Percentiles rank a stretch among this genome's conserved stretches.
Evolutionary conservation across 2,888 invertebrate species (phyloP).

Genomic region (Conus canariensis): DNA sequence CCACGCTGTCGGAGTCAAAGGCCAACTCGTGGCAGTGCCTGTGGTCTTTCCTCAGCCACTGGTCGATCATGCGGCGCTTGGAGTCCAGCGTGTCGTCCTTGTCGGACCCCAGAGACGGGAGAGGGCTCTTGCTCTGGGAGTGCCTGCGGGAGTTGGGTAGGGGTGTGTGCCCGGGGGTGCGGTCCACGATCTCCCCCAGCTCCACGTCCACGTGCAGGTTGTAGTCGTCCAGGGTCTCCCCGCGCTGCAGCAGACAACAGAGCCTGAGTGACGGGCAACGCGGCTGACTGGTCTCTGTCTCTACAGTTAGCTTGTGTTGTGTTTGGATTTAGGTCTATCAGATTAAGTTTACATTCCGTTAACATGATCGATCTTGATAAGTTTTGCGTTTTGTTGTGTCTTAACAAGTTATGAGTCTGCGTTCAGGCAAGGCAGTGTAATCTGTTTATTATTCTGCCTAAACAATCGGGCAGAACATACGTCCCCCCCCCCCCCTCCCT

Average conservation of each 20-base stretch:
- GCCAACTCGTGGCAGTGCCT: not conserved
- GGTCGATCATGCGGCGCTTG: constrained; percentile 39
- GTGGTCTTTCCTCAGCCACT: constrained; percentile 30
- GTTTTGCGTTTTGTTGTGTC: not conserved
- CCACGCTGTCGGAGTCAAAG: constrained; percentile 20
- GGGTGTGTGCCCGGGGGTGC: constrained; percentile 43
- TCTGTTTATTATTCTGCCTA: too few species aligned
- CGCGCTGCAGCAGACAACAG: constrained; percentile 46
- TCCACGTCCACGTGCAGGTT: constrained; percentile 58
- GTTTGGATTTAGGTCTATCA: not conserved
- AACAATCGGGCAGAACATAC: too few species aligned
- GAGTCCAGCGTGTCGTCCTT: constrained; percentile 28
- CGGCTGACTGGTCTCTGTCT: not conserved
- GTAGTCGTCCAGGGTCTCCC: constrained; percentile 54
- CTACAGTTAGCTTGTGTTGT: not conserved
- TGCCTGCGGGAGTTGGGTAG: constrained; percentile 4
- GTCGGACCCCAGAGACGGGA: not conserved
- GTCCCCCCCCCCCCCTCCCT: too few species aligned
- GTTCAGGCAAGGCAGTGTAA: too few species aligned
- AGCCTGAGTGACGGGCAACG: not conserved
- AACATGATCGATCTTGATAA: too few species aligned
- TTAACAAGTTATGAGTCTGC: not conserved
- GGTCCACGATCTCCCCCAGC: constrained; percentile 55
- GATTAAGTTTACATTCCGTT: not conserved
- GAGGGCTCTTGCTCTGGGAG: not conserved